phyloP scores from a whole-genome alignment of 2,113 vertebrate species.

The Neolamprologus variostigma region DNA sequence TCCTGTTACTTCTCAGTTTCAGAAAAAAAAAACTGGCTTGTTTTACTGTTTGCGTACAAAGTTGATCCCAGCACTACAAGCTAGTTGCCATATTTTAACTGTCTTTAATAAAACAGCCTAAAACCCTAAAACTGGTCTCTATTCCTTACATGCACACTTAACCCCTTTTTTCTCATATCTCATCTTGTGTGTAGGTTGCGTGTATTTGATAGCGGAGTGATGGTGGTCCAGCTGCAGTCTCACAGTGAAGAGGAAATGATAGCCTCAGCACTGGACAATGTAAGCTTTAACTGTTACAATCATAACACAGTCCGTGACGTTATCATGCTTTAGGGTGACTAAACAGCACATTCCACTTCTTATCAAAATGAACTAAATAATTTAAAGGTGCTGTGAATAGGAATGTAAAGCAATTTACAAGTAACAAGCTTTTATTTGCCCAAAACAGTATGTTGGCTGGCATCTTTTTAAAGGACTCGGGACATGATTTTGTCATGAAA shows the following conservation, averaged over 20 bases:
- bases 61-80: neutral
- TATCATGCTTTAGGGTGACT: neutral
- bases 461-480: neutral
- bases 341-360: neutral
- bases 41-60: neutral
- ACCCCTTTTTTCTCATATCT: neutral
- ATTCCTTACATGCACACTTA: neutral
- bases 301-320: neutral
- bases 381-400: neutral
- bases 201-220: conserved; percentile 96
- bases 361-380: neutral
- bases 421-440: neutral
- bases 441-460: neutral
- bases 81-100: neutral
- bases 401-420: neutral
- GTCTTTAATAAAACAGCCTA: neutral
- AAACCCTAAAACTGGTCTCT: neutral
- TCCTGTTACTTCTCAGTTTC: conserved; percentile 54
- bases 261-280: conserved; percentile 89
- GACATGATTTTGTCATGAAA: neutral
- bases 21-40: conserved; percentile 18
- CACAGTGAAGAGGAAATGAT: conserved; percentile 99
- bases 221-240: conserved; percentile 97
- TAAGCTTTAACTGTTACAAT: conserved; percentile 53
- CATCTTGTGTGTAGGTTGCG: conserved; percentile 76